Base-by-base conservation (phyloP, 2,888 invertebrate species). In the Lasioglossum marginatum region DNA sequence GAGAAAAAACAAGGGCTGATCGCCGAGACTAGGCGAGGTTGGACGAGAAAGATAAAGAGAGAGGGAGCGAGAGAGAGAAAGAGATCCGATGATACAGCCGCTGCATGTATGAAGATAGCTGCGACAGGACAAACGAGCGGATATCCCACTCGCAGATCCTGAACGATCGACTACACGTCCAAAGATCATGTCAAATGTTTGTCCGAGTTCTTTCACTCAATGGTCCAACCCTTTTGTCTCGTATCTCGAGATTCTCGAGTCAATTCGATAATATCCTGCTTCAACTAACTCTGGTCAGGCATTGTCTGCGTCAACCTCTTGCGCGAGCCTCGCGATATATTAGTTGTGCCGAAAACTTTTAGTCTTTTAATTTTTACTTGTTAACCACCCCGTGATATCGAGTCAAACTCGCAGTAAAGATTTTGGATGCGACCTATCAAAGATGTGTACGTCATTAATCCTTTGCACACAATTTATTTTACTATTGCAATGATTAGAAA, bases 1-100 rank as follows among this genome's bases (percentile, higher is more conserved):
- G 81, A 83, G 79, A 52, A 87, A 81, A 87, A 74, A 83, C 57
- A 68, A 81, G 83, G 76, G 82, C 43, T 75, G 82, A 82, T 82
- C 31, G 71, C 16, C 34, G 34, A 52, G n/a, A n/a, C 57, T 57
- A 57, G 68, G 66, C 4, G n/a, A 3, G 12, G n/a, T 57, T n/a
- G 57, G n/a, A 57, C 12, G n/a, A n/a, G 57, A 52, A 8, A 23
- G 23, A 57, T 10, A 10, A 3, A 52, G n/a, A 10, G 52, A 40
- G 31, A 19, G 27, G 14, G 45, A 71, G 72, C 48, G 40, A 45
- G n/a, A n/a, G n/a, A 52, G n/a, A 10, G 52, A 40, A n/a, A 19
- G 23, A 34, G 68, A 34, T 2, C 60, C 19, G 40, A 66, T 74
- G 81, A 79, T 75, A 63, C 77, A 74, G 63, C 63, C 82, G 79